Percentiles rank a stretch among this genome's conserved stretches.
Evolutionary conservation across 2,113 vertebrate genomes (phyloP).

Genomic region (Maccullochella peelii): DNA sequence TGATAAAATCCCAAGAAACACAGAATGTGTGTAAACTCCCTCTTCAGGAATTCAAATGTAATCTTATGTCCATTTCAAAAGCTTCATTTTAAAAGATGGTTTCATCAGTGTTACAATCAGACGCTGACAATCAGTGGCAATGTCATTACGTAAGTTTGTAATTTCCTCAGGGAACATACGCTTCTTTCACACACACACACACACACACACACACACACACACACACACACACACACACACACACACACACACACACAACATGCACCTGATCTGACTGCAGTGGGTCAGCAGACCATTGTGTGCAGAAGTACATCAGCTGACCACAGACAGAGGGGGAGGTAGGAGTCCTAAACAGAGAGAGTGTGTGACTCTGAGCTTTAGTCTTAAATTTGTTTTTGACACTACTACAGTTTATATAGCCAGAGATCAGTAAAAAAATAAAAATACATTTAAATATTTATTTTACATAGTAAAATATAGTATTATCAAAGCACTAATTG

Average conservation of each 20-base stretch:
- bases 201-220: too few relatives aligned
- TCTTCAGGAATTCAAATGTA: not conserved
- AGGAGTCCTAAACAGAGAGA: slow-evolving; percentile 39
- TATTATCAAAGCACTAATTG: not conserved
- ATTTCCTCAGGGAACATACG: too few relatives aligned
- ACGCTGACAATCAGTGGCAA: not conserved
- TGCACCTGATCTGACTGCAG: slow-evolving; percentile 71
- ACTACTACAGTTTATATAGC: not conserved
- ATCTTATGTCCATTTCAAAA: slow-evolving; percentile 1
- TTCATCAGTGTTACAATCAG: slow-evolving; percentile 17
- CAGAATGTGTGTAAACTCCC: not conserved
- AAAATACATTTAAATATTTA: not conserved
- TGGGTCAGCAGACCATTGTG: slow-evolving; percentile 79
- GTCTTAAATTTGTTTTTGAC: slow-evolving; percentile 43
- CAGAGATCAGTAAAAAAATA: not conserved
- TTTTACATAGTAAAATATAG: not conserved
- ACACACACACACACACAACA: slow-evolving; percentile 1
- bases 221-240: slow-evolving; percentile 1
- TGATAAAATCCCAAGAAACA: not conserved
- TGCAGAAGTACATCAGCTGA: slow-evolving; percentile 79
- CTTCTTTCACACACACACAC: too few relatives aligned
- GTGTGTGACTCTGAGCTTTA: slow-evolving; percentile 56
- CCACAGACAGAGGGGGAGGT: slow-evolving; percentile 60
- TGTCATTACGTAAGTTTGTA: too few relatives aligned
- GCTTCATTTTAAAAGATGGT: not conserved